Conservation (phyloP, 2,113 vertebrate species). For the Xyrauchen texanus region DNA sequence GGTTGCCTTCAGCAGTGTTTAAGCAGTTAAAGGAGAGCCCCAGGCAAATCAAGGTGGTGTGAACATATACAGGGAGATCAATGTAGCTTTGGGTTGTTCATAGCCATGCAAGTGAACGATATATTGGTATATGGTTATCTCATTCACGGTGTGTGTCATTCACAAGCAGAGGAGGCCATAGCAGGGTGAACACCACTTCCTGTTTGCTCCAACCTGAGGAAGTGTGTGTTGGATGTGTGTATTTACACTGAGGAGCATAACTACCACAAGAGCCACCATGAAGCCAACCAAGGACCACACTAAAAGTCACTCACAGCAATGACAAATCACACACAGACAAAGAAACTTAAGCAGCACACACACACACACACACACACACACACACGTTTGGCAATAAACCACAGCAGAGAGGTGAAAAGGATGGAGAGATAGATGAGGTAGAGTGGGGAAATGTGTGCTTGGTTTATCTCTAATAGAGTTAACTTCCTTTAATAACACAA, state of each 20-base stretch:
- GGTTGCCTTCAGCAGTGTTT: slow-evolving; percentile 5
- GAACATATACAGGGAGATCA: background rate
- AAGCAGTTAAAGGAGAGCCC: slow-evolving; percentile 19
- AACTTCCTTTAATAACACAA: slow-evolving; percentile 66
- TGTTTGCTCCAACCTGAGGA: slow-evolving; percentile 70
- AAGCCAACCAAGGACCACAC: slow-evolving; percentile 33
- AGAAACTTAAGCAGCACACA: background rate
- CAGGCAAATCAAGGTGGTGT: background rate
- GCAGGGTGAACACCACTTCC: slow-evolving; percentile 64
- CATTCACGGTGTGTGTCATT: slow-evolving; percentile 5
- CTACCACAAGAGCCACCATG: slow-evolving; percentile 18
- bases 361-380: slow-evolving; percentile 28
- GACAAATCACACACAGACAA: background rate
- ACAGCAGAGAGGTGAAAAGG: slow-evolving; percentile 42
- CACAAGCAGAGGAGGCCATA: slow-evolving; percentile 48
- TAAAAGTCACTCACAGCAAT: background rate
- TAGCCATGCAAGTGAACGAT: background rate
- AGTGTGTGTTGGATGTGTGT: slow-evolving; percentile 51
- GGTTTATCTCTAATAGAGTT: slow-evolving; percentile 69
- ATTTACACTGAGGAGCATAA: slow-evolving; percentile 10
- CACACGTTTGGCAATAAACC: slow-evolving; percentile 37
- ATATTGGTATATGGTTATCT: background rate
- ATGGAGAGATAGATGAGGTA: slow-evolving; percentile 24
- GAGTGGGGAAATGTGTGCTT: slow-evolving; percentile 43
- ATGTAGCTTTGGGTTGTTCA: background rate